Evolutionary conservation across 1,140 invertebrate species (phyloP), one percentile per base, ranked within the genome.

Genomic region (Chionoecetes opilio): DNA sequence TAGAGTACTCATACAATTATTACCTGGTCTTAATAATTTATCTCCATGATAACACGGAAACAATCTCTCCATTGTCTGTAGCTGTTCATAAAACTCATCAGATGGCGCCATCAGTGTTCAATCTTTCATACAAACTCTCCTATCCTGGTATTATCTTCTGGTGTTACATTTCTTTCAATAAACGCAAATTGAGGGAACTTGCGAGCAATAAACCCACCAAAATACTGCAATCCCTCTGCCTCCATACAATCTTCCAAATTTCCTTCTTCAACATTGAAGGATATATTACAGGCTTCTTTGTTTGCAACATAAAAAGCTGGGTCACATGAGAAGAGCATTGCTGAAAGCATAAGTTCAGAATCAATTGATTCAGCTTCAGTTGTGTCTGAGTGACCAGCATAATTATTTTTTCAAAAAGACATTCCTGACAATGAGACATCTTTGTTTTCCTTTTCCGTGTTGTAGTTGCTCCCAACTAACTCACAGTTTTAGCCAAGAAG

Each of bases 11-110:
- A 89, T 89, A 89, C 87, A 89, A 6, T 63, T 82, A 35, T 82
- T 92, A 3, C 46, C 46, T 92, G 90, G 35, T 92, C 8, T 92
- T 75, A 75, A 53, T 41, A 38, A 91, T 8, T 91, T 46, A 11
- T 92, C 11, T 63, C 90, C 90, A 75, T 92, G 90, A 82, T 92
- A 63, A 17, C 29, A 63, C 14, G 32, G 5, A 75, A 92, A 92
- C 32, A 92, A 34, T 92, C 38, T 92, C 37, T 92, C 90, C 90
- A 92, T 92, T 93, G 34, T 29, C n/a, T 3, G 3, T 85, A 93
- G 29, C 34, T 93, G 8, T 14, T 9, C 2, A 93, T 37, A 93
- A 82, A 93, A 93, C 32, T 92, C 82, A 35, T 85, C 41, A 8
- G 92, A 37, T 82, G 63, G 75, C 26, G 8, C 84, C 9, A 84